Conservation (phyloP, 2,888 invertebrate genomes). For the Idaea aversata region DNA sequence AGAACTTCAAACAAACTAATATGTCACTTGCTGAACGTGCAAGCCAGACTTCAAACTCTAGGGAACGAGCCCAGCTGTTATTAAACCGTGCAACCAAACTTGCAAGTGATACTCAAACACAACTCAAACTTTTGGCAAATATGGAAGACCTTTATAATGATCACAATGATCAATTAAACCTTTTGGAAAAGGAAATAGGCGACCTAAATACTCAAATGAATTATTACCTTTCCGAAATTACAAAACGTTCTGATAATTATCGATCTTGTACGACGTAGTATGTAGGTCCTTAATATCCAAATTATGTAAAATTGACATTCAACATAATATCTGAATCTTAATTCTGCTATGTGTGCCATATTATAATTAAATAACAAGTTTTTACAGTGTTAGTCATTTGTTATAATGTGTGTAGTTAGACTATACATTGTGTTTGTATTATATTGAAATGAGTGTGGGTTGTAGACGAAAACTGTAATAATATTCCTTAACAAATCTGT, state of each 20-base stretch:
- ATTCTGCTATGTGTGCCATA: constrained; percentile 54
- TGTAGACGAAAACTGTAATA: constrained; percentile 23
- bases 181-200: constrained; percentile 82
- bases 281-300: constrained; percentile 8
- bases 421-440: constrained; percentile 51
- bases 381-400: constrained; percentile 41
- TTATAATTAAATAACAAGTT: constrained; percentile 21
- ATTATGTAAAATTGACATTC: constrained; percentile 10
- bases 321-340: constrained; percentile 25
- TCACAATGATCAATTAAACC: constrained; percentile 81
- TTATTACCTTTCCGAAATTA: constrained; percentile 82
- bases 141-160: constrained; percentile 85
- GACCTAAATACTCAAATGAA: constrained; percentile 83
- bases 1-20: constrained; percentile 86
- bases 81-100: constrained; percentile 90
- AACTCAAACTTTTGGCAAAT: constrained; percentile 85
- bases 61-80: constrained; percentile 88
- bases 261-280: constrained; percentile 79
- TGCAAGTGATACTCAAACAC: constrained; percentile 88
- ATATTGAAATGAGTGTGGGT: constrained; percentile 40
- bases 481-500: background rate
- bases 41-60: constrained; percentile 87
- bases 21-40: constrained; percentile 86
- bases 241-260: constrained; percentile 81
- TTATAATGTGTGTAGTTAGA: constrained; percentile 51